Evolutionary conservation across 2,797 vertebrate species (phyloP), one percentile per base, ranked within the genome.

Genomic region (Molossus molossus): DNA sequence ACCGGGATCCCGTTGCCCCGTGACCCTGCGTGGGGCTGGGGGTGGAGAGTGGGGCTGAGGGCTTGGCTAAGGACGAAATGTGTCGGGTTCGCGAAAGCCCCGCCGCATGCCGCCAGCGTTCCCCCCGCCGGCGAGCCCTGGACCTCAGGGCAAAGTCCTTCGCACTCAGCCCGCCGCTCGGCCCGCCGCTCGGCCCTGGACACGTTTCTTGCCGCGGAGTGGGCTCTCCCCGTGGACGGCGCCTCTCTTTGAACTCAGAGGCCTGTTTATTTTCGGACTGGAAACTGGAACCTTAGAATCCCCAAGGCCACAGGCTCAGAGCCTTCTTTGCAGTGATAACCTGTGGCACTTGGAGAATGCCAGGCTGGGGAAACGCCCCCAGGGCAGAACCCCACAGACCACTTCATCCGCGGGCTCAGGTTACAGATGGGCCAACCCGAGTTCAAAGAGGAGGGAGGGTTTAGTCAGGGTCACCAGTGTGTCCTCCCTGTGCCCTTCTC

Each of bases 231-330:
- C 0, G 64, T 13, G 77, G 76, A 58, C 94, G 23, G 12, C 20
- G 3, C 92, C 57, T 67, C 23, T 58, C 95, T 96, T 95, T 96
- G 95, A 97, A 97, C 92, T 92, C 20, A 3, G 67, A 79, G 0
- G 40, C 50, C 80, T 97, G 94, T 95, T 97, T 97, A 85, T 95
- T 95, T 97, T 93, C 48, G 76, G 67, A 77, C 86, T 84, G 72
- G 89, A 96, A 93, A 85, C 65, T 9, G 89, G 95, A 97, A 96
- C 93, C 81, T 27, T 82, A 53, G 90, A 93, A 73, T 96, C 87
- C 92, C 85, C 65, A 62, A 84, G 92, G 80, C 50, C 81, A 18
- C 62, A 12, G 77, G 48, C 82, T 93, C 67, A 4, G 81, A 72
- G 70, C 40, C 72, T 91, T 90, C 85, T 90, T 82, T 88, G 62